Evolutionary conservation across 2,888 invertebrate genomes (phyloP).

Genomic region (Steromphala cineraria): DNA sequence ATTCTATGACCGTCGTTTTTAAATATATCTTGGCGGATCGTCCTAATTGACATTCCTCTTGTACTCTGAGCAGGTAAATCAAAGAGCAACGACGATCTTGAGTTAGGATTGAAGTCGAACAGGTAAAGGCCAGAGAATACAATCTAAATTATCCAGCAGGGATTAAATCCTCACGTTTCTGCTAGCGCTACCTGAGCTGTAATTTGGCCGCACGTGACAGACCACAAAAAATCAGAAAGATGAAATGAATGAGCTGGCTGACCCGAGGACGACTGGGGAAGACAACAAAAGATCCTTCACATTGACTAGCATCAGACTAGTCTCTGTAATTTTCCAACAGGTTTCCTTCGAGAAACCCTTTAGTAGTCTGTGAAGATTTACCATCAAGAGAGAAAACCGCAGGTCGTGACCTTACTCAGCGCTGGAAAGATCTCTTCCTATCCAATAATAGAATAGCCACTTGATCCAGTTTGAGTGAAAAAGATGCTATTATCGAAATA

Average conservation of each 20-base stretch:
- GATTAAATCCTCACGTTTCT: neutral
- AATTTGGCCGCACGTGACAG: constrained; percentile 2
- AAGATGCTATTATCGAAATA: neutral
- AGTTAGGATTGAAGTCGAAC: neutral
- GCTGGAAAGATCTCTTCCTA: neutral
- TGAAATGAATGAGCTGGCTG: neutral
- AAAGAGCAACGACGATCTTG: neutral
- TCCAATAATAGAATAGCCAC: neutral
- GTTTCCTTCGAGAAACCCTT: neutral
- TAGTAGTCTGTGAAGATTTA: neutral
- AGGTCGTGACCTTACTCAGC: neutral
- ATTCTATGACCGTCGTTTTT: constrained; percentile 9
- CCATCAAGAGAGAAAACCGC: neutral
- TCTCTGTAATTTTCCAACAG: neutral
- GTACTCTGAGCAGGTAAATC: constrained; percentile 1
- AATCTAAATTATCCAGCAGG: neutral
- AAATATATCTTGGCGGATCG: neutral
- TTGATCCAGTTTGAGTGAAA: neutral
- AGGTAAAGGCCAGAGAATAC: neutral
- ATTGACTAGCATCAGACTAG: neutral
- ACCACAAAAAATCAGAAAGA: neutral
- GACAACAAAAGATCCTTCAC: neutral
- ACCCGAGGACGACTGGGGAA: neutral
- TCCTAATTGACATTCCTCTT: constrained; percentile 1
- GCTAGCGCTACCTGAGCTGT: neutral